Evolutionary conservation across 2,797 vertebrate species (phyloP).

Genomic region (Chaunax sp.): DNA sequence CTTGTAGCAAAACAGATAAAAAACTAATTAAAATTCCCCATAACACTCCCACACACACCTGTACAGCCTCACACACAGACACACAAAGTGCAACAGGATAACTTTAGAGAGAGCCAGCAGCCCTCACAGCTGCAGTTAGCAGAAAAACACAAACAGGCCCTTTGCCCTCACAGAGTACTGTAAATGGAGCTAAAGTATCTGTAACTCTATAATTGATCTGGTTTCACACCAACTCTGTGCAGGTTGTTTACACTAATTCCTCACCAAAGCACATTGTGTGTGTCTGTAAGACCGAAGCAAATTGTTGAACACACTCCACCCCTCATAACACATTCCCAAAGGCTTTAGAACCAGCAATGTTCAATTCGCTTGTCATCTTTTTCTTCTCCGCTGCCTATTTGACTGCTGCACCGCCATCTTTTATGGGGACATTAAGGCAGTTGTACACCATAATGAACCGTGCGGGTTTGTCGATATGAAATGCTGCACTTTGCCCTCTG

Average conservation of each 20-base stretch:
- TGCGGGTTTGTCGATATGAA: no score
- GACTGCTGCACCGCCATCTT: no score
- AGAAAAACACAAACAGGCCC: neutral
- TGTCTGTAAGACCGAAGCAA: neutral
- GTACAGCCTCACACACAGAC: neutral
- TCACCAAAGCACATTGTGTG: neutral
- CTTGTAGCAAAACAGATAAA: constrained; percentile 31
- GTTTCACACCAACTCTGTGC: neutral
- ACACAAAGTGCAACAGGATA: constrained; percentile 14
- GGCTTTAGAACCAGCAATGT: neutral
- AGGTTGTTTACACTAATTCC: neutral
- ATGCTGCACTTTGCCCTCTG: no score
- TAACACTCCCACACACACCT: constrained; percentile 9
- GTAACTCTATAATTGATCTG: neutral
- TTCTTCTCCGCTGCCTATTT: no score
- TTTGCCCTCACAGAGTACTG: neutral
- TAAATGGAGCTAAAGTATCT: neutral
- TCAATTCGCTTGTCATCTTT: no score
- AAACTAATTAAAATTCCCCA: constrained; percentile 18
- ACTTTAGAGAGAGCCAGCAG: constrained; percentile 14
- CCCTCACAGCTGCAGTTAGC: constrained; percentile 19
- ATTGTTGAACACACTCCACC: neutral
- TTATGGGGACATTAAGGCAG: no score
- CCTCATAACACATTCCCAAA: neutral
- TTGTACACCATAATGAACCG: no score